Percentiles rank a stretch among this genome's conserved stretches.
Evolutionary conservation across 2,113 vertebrate species (phyloP).

Genomic region (Megaptera novaeangliae): DNA sequence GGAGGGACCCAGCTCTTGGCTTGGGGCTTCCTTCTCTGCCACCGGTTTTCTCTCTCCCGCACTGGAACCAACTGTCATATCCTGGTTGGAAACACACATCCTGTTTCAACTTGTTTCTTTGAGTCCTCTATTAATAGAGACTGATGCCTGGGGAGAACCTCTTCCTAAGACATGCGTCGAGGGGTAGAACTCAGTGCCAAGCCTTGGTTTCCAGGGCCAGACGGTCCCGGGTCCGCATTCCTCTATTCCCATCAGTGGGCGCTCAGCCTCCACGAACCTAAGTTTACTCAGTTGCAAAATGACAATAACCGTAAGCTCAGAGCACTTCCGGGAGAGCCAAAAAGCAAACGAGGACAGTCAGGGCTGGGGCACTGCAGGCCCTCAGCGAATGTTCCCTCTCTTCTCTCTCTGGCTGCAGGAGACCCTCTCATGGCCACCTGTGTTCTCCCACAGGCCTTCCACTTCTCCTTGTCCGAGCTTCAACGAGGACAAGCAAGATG

Average conservation of each 20-base stretch:
- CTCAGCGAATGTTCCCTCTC: neutral
- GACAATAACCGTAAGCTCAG: neutral
- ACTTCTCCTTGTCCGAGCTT: neutral
- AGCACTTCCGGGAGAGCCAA: neutral
- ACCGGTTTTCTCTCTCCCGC: rapidly evolving
- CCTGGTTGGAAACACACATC: neutral
- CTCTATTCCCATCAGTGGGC: neutral
- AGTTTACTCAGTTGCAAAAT: neutral
- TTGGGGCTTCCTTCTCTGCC: neutral
- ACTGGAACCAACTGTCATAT: neutral
- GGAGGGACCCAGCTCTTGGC: neutral
- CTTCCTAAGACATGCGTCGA: neutral
- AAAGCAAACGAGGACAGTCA: neutral
- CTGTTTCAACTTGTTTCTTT: neutral
- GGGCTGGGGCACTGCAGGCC: neutral
- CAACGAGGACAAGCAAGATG: neutral
- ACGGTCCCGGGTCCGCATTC: neutral
- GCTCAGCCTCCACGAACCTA: neutral
- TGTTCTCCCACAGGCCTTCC: neutral
- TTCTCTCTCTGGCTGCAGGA: neutral
- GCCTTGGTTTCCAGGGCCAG: neutral
- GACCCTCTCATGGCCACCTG: neutral
- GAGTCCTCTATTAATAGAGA: neutral
- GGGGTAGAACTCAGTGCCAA: neutral
- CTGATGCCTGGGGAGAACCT: neutral